Conservation (phyloP, 2,797 vertebrate species). For the Enteromius anoplus region DNA sequence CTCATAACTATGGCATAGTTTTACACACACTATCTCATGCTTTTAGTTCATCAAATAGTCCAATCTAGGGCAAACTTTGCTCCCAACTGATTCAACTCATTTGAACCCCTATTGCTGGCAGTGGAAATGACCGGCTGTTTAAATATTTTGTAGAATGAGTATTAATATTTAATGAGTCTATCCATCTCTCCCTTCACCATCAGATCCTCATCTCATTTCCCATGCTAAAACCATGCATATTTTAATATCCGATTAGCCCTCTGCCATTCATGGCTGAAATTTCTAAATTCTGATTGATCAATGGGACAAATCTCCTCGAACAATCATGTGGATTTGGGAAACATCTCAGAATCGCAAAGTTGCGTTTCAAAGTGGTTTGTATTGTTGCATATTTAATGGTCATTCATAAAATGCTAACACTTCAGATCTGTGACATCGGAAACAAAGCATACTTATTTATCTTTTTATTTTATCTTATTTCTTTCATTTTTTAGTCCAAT, state of each 20-base stretch:
- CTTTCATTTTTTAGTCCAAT: not conserved
- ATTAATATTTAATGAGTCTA: constrained; percentile 65
- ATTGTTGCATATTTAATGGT: constrained; percentile 27
- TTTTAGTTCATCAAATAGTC: constrained; percentile 47
- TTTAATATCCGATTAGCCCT: constrained; percentile 63
- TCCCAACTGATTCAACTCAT: constrained; percentile 56
- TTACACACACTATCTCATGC: constrained; percentile 22
- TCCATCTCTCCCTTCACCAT: constrained; percentile 63
- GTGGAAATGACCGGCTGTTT: constrained; percentile 61
- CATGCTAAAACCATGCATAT: constrained; percentile 66
- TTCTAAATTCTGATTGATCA: constrained; percentile 50
- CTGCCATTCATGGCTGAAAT: constrained; percentile 52
- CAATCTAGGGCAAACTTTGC: constrained; percentile 55
- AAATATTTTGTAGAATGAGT: constrained; percentile 66
- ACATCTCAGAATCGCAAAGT: constrained; percentile 13
- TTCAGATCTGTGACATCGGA: not conserved
- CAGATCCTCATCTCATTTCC: constrained; percentile 60
- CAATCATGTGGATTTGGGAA: constrained; percentile 14
- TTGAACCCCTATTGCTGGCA: constrained; percentile 57
- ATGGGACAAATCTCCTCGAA: constrained; percentile 36
- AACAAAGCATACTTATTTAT: not conserved
- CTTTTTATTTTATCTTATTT: not conserved
- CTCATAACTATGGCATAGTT: constrained; percentile 37
- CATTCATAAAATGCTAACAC: constrained; percentile 12
- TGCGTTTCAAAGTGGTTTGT: constrained; percentile 17